Evolutionary conservation across 2,113 vertebrate species (phyloP), one percentile per base, ranked within the genome.

Genomic region (Formicarius rufipectus): DNA sequence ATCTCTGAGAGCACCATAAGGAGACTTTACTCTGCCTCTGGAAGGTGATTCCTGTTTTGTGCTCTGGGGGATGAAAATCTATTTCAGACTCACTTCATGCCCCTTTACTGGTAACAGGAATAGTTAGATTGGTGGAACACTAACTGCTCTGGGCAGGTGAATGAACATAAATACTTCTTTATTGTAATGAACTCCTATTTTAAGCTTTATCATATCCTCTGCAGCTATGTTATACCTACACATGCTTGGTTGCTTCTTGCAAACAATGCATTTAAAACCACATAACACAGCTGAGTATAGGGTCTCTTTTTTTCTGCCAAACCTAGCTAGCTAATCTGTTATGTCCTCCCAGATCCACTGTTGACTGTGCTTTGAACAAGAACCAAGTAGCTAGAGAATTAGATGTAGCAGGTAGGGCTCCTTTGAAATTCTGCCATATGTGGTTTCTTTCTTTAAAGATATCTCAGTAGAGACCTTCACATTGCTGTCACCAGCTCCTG

Each of bases 391-490:
- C 60, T 74, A 59, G 30, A 77, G 21, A 53, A 35, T 63, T 55
- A 62, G 31, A 33, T 2, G 1, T 4, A 42, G 40, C 19, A 31
- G 3, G 6, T 1, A 74, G 24, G 31, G 25, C 12, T 78, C 23
- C 56, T 74, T 52, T 66, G 44, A 85, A 94, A 90, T 66, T 62
- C 53, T 62, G n/a, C n/a, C n/a, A 6, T 24, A 16, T 15, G 20
- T 5, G 8, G 30, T 45, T 13, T 23, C 27, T 62, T 73, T 45
- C 33, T 35, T 91, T 30, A 62, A 49, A 35, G 42, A 20, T 11
- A 10, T 7, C n/a, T 42, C 1, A 0, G 6, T 1, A n/a, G 55
- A 77, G 18, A 73, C 24, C 22, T 59, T 69, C 77, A 37, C 4
- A 13, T 22, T 45, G 20, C 40, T 83, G n/a, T 37, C 31, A 50